These are phyloP conservation scores for Leptoteleia sp. DNA, from an alignment of 1,140 invertebrate species.

Conservation along the genomic window DNA sequence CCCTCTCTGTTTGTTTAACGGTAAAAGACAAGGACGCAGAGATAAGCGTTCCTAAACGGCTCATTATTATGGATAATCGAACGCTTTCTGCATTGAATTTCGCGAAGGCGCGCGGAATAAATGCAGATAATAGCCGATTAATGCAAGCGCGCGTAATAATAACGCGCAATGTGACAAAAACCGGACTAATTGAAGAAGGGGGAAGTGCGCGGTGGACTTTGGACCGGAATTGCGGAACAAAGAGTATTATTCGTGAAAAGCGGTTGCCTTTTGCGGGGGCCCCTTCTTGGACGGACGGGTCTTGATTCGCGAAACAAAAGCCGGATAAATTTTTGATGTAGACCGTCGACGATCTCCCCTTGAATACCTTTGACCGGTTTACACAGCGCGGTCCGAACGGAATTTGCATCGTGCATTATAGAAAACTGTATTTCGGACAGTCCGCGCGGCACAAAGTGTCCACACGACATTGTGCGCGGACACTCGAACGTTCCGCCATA, in stretches of 20 bases:
- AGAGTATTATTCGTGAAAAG: slow-evolving; percentile 61
- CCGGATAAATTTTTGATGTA: slow-evolving; percentile 56
- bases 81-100: too few relatives aligned
- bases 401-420: slow-evolving; percentile 76
- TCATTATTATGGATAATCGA: too few relatives aligned
- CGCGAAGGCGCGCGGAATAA: too few relatives aligned
- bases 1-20: too few relatives aligned
- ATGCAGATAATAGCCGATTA: too few relatives aligned
- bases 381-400: slow-evolving; percentile 18
- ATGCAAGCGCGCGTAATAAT: too few relatives aligned
- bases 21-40: too few relatives aligned
- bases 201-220: background rate
- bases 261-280: slow-evolving; percentile 18
- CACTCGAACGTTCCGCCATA: slow-evolving; percentile 35
- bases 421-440: slow-evolving; percentile 74
- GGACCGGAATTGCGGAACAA: slow-evolving; percentile 38
- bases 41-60: too few relatives aligned
- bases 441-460: slow-evolving; percentile 52
- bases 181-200: background rate
- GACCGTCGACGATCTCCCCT: slow-evolving; percentile 40
- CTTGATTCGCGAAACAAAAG: slow-evolving; percentile 39
- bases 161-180: background rate
- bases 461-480: slow-evolving; percentile 61
- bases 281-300: slow-evolving; percentile 16
- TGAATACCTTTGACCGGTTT: slow-evolving; percentile 37